A percentile compares a stretch with the other conserved stretches of the same genome.
Evolutionary conservation across 1,140 invertebrate species (phyloP).

Genomic region (Mycetomoellerius zeteki): DNA sequence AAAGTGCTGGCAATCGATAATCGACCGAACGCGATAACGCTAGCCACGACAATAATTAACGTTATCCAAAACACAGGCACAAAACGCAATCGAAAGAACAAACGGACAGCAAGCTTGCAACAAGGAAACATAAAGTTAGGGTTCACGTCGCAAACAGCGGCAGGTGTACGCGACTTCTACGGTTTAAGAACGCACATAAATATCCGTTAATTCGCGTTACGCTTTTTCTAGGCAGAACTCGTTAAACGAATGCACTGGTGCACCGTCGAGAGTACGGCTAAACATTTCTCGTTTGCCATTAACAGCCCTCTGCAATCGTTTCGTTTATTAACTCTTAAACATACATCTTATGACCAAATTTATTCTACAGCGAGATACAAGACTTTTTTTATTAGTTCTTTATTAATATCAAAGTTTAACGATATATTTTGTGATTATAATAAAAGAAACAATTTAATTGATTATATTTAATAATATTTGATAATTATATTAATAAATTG

Average conservation of each 20-base stretch:
- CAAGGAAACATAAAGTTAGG: conserved; percentile 69
- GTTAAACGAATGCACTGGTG: conserved; percentile 51
- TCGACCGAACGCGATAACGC: conserved; percentile 10
- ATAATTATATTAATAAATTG: conserved; percentile 13
- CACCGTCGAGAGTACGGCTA: conserved; percentile 8
- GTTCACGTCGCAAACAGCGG: conserved; percentile 64
- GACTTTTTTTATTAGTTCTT: conserved; percentile 15
- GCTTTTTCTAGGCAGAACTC: conserved; percentile 34
- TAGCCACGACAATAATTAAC: conserved; percentile 3
- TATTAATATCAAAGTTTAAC: background rate
- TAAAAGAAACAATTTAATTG: background rate
- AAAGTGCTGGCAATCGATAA: conserved; percentile 35
- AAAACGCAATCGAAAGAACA: conserved; percentile 69
- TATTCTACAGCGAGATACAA: background rate
- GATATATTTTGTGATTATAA: background rate
- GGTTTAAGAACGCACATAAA: conserved; percentile 52
- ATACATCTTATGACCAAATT: background rate
- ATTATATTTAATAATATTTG: background rate
- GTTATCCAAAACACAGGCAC: conserved; percentile 58
- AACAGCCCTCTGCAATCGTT: conserved; percentile 7
- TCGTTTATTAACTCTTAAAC: conserved; percentile 28
- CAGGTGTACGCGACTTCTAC: conserved; percentile 52
- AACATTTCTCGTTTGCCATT: conserved; percentile 34
- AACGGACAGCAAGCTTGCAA: conserved; percentile 70
- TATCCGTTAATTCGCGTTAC: conserved; percentile 16